Evolutionary conservation across 2,113 vertebrate genomes (phyloP).

Genomic region (Oncorhynchus gorbuscha): DNA sequence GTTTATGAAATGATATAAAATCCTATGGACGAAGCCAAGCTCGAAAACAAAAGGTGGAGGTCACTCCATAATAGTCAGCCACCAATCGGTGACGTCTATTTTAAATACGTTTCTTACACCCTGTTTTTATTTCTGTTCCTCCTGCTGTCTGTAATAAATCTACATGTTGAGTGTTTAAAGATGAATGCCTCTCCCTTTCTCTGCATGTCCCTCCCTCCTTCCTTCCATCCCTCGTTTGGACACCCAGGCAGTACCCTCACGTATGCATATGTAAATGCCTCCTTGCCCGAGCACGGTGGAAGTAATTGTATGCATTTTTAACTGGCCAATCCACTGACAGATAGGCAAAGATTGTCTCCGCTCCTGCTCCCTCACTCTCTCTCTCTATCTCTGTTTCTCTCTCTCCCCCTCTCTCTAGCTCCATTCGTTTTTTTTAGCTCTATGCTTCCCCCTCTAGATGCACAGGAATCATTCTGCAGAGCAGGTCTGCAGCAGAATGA

Average conservation of each 20-base stretch:
- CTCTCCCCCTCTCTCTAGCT: conserved; percentile 2
- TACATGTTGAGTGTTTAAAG: conserved; percentile 67
- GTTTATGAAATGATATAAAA: not conserved
- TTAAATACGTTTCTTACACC: conserved; percentile 12
- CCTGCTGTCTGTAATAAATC: conserved; percentile 57
- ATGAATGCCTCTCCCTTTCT: conserved; percentile 55
- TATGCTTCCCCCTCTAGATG: conserved; percentile 64
- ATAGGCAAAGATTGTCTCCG: conserved; percentile 55
- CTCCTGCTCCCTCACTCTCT: conserved; percentile 28
- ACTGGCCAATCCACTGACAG: conserved; percentile 63
- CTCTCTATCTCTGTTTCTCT: conserved; percentile 13
- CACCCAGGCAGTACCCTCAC: conserved; percentile 56
- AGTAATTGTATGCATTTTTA: conserved; percentile 70
- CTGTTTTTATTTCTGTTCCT: conserved; percentile 51
- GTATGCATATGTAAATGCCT: conserved; percentile 63
- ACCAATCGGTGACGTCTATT: not conserved
- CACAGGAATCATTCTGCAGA: conserved; percentile 54
- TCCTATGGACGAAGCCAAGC: not conserved
- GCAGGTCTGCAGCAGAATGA: conserved; percentile 52
- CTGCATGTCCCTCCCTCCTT: conserved; percentile 24
- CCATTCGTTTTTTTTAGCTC: conserved; percentile 53
- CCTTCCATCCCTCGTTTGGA: conserved; percentile 32
- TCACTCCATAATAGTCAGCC: no score
- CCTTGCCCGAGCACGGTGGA: conserved; percentile 45
- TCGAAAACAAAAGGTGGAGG: not conserved